Evolutionary conservation across 2,113 vertebrate species (phyloP).

Genomic region (Ammospiza caudacuta): DNA sequence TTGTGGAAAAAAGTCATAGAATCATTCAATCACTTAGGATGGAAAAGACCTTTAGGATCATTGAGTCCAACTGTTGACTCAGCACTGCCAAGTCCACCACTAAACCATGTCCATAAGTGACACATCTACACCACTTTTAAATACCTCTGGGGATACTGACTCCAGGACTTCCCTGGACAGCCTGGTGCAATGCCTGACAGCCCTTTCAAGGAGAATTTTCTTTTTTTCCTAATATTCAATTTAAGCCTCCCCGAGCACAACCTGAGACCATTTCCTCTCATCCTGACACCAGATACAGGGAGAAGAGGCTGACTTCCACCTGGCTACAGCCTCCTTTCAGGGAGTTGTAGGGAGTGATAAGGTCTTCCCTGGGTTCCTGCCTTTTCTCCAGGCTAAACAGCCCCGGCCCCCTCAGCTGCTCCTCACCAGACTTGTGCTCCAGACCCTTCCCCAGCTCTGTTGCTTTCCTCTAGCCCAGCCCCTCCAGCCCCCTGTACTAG

Average conservation of each 20-base stretch:
- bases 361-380: neutral
- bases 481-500: neutral
- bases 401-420: neutral
- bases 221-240: neutral
- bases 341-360: rapidly evolving
- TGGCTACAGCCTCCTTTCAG: neutral
- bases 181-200: neutral
- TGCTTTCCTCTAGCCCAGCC: neutral
- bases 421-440: neutral
- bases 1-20: neutral
- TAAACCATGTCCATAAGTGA: neutral
- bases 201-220: neutral
- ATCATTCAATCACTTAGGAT: neutral
- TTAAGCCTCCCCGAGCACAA: neutral
- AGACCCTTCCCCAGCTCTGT: rapidly evolving
- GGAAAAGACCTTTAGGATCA: neutral
- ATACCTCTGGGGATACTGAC: rapidly evolving
- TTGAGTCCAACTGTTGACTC: neutral
- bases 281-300: rapidly evolving
- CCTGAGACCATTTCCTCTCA: neutral
- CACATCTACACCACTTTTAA: neutral
- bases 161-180: neutral
- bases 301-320: rapidly evolving
- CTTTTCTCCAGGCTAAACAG: neutral
- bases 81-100: neutral